Evolutionary conservation across 2,113 vertebrate genomes (phyloP).

Genomic region (Cardinalis cardinalis): DNA sequence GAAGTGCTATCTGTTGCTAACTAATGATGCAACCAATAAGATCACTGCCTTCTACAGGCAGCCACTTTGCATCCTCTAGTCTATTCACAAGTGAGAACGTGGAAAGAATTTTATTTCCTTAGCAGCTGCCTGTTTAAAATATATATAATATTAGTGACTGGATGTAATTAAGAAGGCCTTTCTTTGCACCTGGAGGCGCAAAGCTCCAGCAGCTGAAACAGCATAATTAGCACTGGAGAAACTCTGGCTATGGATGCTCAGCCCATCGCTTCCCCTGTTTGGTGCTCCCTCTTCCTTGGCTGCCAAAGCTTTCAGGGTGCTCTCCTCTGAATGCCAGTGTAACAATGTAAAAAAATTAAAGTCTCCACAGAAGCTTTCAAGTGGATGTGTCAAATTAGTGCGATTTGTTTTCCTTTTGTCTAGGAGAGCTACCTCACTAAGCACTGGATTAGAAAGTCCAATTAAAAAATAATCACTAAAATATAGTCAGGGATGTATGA

Average conservation of each 20-base stretch:
- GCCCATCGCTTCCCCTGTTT: background rate
- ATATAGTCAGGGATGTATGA: rapidly evolving
- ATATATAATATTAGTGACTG: background rate
- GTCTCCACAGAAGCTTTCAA: background rate
- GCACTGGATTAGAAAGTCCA: background rate
- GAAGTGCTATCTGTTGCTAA: background rate
- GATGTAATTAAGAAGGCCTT: background rate
- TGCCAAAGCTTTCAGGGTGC: background rate
- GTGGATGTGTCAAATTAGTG: background rate
- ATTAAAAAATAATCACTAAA: background rate
- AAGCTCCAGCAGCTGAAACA: background rate
- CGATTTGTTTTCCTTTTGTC: background rate
- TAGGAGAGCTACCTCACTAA: background rate
- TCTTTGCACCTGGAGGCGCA: background rate
- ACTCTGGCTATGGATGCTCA: background rate
- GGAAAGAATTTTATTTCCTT: background rate
- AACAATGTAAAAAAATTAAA: background rate
- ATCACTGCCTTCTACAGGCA: background rate
- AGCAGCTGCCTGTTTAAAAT: background rate
- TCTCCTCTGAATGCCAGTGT: background rate
- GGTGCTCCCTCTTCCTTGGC: background rate
- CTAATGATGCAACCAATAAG: background rate
- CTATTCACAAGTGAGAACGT: background rate
- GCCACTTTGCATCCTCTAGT: background rate
- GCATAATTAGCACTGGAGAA: background rate